Evolutionary conservation across 2,888 invertebrate species (phyloP).

Genomic region (Hipparchia semele): DNA sequence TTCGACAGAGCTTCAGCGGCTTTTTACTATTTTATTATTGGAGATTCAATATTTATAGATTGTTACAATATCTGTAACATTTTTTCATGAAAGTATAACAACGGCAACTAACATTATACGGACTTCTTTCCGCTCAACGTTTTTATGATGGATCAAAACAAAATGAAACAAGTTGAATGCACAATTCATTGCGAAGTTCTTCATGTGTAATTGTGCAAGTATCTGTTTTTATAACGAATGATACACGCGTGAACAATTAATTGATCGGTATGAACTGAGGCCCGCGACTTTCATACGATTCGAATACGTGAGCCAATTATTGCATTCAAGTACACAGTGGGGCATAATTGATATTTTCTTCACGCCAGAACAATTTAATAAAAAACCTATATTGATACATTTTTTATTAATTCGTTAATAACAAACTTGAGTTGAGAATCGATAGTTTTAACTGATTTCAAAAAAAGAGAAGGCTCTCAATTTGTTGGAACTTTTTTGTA

Average conservation of each 20-base stretch:
- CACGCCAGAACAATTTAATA: constrained; percentile 34
- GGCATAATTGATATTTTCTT: constrained; percentile 37
- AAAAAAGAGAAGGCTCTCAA: too few relatives aligned
- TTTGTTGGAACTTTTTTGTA: too few relatives aligned
- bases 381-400: constrained; percentile 25
- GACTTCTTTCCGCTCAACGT: constrained; percentile 4
- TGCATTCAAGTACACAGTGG: constrained; percentile 39
- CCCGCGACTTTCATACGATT: constrained; percentile 44
- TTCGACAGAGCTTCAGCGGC: too few relatives aligned
- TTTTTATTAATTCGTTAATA: not conserved
- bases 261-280: constrained; percentile 42
- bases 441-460: not conserved
- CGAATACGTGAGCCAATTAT: constrained; percentile 42
- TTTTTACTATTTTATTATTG: too few relatives aligned
- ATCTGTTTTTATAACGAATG: constrained; percentile 41
- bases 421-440: constrained; percentile 21
- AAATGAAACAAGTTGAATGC: constrained; percentile 12
- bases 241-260: constrained; percentile 44
- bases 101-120: not conserved
- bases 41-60: not conserved
- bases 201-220: constrained; percentile 23
- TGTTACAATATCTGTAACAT: not conserved
- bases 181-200: constrained; percentile 19
- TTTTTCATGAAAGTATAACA: not conserved
- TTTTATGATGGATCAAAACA: constrained; percentile 4